A percentile compares a stretch with the other conserved stretches of the same genome.
Evolutionary conservation across 2,797 vertebrate genomes (phyloP).

Genomic region (Myioborus miniatus): DNA sequence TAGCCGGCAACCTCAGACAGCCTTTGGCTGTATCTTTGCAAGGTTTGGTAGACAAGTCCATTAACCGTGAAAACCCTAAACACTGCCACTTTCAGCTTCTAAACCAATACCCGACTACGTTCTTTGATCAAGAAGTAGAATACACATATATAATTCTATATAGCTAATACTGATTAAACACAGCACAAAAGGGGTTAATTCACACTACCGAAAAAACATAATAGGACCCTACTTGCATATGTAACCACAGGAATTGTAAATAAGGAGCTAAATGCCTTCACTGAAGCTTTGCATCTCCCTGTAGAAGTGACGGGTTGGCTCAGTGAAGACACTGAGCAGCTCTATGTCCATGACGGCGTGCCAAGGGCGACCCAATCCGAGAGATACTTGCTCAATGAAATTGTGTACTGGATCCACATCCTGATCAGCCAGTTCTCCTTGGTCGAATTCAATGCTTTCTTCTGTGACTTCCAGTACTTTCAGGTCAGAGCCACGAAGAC

Average conservation of each 20-base stretch:
- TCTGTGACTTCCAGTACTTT: constrained; percentile 93
- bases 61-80: constrained; percentile 85
- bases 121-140: constrained; percentile 91
- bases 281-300: constrained; percentile 97
- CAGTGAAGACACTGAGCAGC: constrained; percentile 88
- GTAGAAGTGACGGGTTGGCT: constrained; percentile 96
- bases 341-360: constrained; percentile 92
- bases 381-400: constrained; percentile 96
- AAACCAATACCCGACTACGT: constrained; percentile 87
- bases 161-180: constrained; percentile 95
- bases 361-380: constrained; percentile 92
- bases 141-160: constrained; percentile 89
- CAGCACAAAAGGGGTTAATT: constrained; percentile 89
- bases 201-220: constrained; percentile 84
- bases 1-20: constrained; percentile 80
- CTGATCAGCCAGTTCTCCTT: constrained; percentile 89
- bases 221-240: constrained; percentile 86
- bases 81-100: constrained; percentile 86
- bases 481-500: constrained; percentile 93
- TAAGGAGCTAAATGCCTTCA: constrained; percentile 88
- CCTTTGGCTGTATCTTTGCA: constrained; percentile 67
- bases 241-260: constrained; percentile 83
- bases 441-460: constrained; percentile 98
- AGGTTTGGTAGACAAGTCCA: constrained; percentile 76
- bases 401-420: constrained; percentile 95